Conservation (phyloP, 2,113 vertebrate species). For the Anarhynchus alexandrinus region DNA sequence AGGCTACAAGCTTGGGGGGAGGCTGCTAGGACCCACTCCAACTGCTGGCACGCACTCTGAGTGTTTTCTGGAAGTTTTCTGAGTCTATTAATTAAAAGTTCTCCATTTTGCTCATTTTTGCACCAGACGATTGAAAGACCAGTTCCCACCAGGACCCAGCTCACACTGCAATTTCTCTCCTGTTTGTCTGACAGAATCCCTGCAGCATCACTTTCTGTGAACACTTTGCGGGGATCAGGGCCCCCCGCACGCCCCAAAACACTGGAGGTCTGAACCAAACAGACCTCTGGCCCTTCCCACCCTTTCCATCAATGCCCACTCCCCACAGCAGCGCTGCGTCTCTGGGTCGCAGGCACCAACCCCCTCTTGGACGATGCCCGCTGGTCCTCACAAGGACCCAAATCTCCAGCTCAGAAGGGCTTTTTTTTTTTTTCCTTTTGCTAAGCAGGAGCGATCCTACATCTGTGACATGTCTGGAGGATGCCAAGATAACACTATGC, state of each 20-base stretch:
- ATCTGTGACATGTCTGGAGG: neutral
- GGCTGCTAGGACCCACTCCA: neutral
- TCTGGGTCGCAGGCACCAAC: neutral
- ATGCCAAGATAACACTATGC: neutral
- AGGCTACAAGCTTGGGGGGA: neutral
- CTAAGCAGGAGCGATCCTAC: neutral
- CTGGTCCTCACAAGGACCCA: neutral
- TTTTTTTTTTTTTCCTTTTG: neutral
- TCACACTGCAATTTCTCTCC: neutral
- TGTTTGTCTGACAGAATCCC: neutral
- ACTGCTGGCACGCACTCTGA: neutral
- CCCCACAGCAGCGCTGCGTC: rapidly evolving
- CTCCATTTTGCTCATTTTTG: neutral
- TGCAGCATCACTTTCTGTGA: neutral
- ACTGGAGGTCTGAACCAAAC: too few relatives aligned
- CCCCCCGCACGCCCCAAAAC: neutral
- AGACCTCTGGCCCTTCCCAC: neutral
- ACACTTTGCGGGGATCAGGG: rapidly evolving
- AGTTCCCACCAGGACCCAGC: neutral
- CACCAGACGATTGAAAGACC: neutral
- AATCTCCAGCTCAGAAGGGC: neutral
- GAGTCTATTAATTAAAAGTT: neutral
- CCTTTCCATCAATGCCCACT: neutral
- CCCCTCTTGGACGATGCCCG: neutral
- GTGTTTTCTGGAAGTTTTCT: neutral